Conservation (phyloP, 2,797 vertebrate genomes). For the Pseudotriccus pelzelni region DNA sequence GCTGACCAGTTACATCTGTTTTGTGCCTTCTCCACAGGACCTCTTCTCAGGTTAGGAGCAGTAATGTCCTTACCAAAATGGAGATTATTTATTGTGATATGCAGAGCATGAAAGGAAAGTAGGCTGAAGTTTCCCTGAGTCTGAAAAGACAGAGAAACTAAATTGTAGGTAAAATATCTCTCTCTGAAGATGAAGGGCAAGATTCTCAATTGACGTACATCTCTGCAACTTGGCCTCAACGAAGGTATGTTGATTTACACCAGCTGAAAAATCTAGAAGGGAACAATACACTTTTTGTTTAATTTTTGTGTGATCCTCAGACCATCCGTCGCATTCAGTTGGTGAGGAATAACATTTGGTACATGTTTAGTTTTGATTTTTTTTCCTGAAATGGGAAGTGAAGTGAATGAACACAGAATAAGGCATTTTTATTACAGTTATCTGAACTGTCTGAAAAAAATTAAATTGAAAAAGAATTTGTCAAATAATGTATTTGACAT, state of each 20-base stretch:
- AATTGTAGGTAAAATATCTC: background rate
- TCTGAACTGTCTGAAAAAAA: conserved; percentile 24
- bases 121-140: background rate
- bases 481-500: conserved; percentile 42
- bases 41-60: background rate
- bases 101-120: background rate
- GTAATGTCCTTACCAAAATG: background rate
- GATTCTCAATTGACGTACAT: conserved; percentile 42
- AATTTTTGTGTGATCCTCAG: conserved; percentile 50
- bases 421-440: conserved; percentile 34
- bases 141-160: background rate
- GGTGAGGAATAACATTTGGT: conserved; percentile 55
- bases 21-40: background rate
- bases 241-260: conserved; percentile 48
- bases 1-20: background rate
- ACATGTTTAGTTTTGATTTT: conserved; percentile 56
- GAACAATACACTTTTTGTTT: conserved; percentile 63
- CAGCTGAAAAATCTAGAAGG: conserved; percentile 64
- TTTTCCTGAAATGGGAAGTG: conserved; percentile 40
- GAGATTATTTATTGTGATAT: background rate
- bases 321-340: conserved; percentile 41
- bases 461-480: background rate
- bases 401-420: conserved; percentile 41
- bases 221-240: conserved; percentile 42
- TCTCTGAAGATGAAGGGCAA: conserved; percentile 37